These are phyloP conservation scores for Ariopsis seemanni DNA, from an alignment of 2,113 vertebrate species.

Conservation along the genomic window DNA sequence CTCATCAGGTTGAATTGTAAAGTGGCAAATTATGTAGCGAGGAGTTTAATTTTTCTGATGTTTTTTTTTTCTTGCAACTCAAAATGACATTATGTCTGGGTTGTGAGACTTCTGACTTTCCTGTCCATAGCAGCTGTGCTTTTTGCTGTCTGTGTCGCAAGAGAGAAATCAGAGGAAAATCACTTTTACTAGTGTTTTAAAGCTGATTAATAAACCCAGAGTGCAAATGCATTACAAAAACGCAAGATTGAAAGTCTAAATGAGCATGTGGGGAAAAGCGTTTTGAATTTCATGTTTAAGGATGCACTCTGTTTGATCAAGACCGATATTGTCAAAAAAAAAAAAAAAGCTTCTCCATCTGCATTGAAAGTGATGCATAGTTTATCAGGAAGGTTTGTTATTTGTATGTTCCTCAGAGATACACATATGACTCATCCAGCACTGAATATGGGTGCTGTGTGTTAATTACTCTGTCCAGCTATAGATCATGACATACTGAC, in stretches of 20 bases:
- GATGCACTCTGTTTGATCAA: slow-evolving; percentile 33
- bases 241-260: not conserved
- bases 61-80: slow-evolving; percentile 42
- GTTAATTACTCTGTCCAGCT: not conserved
- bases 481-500: slow-evolving; percentile 17
- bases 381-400: not conserved
- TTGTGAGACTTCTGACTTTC: slow-evolving; percentile 61
- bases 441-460: not conserved
- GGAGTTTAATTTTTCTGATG: slow-evolving; percentile 34
- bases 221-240: slow-evolving; percentile 23
- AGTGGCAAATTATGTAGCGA: slow-evolving; percentile 49
- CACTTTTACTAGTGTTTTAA: slow-evolving; percentile 22
- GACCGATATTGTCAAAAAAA: not conserved
- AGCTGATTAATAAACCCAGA: slow-evolving; percentile 2
- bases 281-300: slow-evolving; percentile 6
- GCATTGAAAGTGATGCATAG: not conserved
- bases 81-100: slow-evolving; percentile 61
- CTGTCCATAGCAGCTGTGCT: slow-evolving; percentile 63
- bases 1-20: slow-evolving; percentile 54
- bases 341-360: not conserved
- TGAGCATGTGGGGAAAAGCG: slow-evolving; percentile 26
- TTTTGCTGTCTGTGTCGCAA: slow-evolving; percentile 56
- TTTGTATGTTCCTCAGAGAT: not conserved
- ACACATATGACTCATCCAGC: not conserved
- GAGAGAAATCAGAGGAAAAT: slow-evolving; percentile 45